Base-by-base conservation (phyloP, 2,113 vertebrate genomes). In the Cygnus buccinator region DNA sequence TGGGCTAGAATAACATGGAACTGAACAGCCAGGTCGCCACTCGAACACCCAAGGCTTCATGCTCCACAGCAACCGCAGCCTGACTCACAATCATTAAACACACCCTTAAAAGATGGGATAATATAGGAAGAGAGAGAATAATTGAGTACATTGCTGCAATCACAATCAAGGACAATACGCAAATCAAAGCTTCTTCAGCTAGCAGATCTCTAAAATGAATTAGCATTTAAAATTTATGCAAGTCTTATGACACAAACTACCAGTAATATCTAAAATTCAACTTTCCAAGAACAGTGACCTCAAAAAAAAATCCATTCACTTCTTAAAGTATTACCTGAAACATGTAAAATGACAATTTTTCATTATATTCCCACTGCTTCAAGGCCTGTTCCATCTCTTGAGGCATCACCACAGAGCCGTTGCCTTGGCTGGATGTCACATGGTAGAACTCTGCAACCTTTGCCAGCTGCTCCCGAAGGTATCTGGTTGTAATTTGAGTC, bases 301-400 rank as follows among this genome's bases (percentile, higher is more conserved):
- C 8, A 25, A 6, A 5, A 52, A 23, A 5, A 39, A 55, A 55
- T 20, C n/a, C 43, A 68, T 5, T 21, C 4, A 14, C 6, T 66
- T 18, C 65, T 21, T 22, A 6, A 48, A 67, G 46, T 16, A 62
- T 94, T 90, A 98, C 98, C 98, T 98, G 98, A 94, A 98, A 98
- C 98, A 98, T 97, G 86, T 98, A 98, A 82, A 98, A 98, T 3
- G 97, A 97, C 93, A 98, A 39, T 82, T 98, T 98, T 72, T 98
- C 98, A 5, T 98, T 98, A 82, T 98, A 98, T 70, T 98, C 98
- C 98, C 98, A 98, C 31, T 98, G 98, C 93, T 94, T 97, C 96
- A 98, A 90, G 33, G 98, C 98, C 48, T 98, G 98, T 65, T 98
- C 98, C 87, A 98, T 97, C 13, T 98, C 98, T 2, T 94, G 96